Conservation (phyloP, 2,797 vertebrate species). For the Loriculus beryllinus region DNA sequence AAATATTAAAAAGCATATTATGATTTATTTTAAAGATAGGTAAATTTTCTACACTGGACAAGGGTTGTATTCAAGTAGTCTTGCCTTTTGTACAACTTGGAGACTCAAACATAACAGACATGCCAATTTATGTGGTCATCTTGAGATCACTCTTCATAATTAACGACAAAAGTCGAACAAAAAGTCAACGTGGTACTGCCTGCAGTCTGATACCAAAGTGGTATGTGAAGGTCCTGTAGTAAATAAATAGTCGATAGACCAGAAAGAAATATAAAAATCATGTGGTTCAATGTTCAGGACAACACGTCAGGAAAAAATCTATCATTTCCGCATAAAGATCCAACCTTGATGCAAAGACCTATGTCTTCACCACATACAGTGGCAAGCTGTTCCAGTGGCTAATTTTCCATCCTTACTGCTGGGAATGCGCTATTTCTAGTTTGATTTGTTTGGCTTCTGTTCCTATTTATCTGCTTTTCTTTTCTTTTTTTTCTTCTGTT, state of each 20-base stretch:
- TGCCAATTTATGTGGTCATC: background rate
- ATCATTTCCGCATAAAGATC: background rate
- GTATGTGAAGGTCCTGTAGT: background rate
- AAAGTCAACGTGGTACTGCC: background rate
- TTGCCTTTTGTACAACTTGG: background rate
- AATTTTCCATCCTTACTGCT: slow-evolving; percentile 1
- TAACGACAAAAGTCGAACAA: background rate
- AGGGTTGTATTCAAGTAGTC: background rate
- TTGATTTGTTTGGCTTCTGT: background rate
- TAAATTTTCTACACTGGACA: background rate
- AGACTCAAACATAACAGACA: background rate
- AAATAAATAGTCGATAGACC: background rate
- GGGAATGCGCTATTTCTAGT: background rate
- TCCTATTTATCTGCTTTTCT: background rate
- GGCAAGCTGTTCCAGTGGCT: background rate
- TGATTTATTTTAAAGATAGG: background rate
- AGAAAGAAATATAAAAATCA: background rate
- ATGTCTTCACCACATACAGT: background rate
- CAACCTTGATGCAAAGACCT: background rate
- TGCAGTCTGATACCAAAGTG: background rate
- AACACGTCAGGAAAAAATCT: background rate
- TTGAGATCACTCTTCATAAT: background rate
- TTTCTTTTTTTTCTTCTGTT: background rate
- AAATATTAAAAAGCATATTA: background rate
- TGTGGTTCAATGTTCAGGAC: background rate